Percentiles rank a stretch among this genome's conserved stretches.
Conservation (phyloP, 2,113 vertebrate genomes). For the Chlamydotis undulata region DNA sequence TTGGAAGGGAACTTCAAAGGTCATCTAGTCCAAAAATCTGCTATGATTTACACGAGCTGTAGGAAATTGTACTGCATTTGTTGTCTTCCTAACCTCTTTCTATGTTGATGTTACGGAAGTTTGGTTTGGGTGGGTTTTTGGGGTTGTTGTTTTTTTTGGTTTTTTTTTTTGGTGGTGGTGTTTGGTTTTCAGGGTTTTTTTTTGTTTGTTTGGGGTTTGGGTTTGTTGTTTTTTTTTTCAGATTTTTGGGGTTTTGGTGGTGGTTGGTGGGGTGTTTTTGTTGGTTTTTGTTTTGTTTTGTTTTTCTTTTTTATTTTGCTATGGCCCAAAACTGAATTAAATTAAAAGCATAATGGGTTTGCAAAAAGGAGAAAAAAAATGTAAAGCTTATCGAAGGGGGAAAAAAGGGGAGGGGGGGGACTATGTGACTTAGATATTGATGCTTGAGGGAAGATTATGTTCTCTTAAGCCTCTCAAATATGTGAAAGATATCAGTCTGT, state of each 20-base stretch:
- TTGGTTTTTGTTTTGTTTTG: not conserved
- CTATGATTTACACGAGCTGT: not conserved
- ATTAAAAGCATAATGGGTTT: not conserved
- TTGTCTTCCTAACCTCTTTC: not conserved
- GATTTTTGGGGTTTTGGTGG: no score
- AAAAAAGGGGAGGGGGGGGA: fast-evolving
- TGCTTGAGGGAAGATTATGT: not conserved
- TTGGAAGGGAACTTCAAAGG: no score
- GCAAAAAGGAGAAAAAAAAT: not conserved
- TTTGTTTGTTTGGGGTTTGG: no score
- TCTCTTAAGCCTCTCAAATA: not conserved
- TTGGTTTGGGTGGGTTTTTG: not conserved
- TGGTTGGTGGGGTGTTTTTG: not conserved
- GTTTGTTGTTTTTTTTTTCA: not conserved
- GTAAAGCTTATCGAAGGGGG: not conserved
- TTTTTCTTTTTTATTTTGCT: not conserved
- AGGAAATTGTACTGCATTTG: not conserved
- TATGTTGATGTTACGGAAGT: not conserved
- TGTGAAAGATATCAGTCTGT: not conserved
- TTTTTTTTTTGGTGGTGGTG: not conserved
- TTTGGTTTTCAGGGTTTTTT: not conserved
- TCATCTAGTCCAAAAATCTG: not conserved
- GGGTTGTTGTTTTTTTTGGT: not conserved
- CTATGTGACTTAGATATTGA: not conserved
- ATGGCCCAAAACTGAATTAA: not conserved